Conservation (phyloP, 2,888 invertebrate genomes). For the Petrolisthes cinctipes region DNA sequence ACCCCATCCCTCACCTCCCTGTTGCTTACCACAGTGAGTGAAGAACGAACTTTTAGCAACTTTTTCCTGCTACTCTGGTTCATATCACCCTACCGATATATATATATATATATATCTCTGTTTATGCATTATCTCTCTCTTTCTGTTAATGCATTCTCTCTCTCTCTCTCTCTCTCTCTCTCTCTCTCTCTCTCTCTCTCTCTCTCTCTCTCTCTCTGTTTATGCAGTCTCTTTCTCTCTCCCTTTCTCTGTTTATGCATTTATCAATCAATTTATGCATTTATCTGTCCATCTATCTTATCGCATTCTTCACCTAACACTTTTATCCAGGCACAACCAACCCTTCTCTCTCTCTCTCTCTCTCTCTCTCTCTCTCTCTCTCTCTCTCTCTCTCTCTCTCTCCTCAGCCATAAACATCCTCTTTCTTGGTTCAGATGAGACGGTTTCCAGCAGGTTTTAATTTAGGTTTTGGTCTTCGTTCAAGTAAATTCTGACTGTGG, state of each 20-base stretch:
- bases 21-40: background rate
- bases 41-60: background rate
- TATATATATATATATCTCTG: background rate
- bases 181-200: conserved; percentile 12
- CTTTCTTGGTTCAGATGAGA: background rate
- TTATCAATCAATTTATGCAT: background rate
- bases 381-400: background rate
- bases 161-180: background rate
- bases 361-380: background rate
- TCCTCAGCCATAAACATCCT: background rate
- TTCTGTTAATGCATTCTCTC: background rate
- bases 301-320: background rate
- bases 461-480: background rate
- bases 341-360: background rate
- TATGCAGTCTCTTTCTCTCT: conserved; percentile 8
- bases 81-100: background rate
- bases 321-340: background rate
- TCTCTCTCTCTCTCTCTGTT: conserved; percentile 22
- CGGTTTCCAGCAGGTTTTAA: background rate
- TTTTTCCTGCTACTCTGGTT: too few species aligned
- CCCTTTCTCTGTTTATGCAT: conserved; percentile 6
- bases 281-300: background rate
- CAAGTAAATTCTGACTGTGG: too few species aligned
- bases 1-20: background rate
- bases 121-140: background rate